Evolutionary conservation across 2,797 vertebrate species (phyloP), one percentile per base, ranked within the genome.

Genomic region (Cryptoblepharus egeriae): DNA sequence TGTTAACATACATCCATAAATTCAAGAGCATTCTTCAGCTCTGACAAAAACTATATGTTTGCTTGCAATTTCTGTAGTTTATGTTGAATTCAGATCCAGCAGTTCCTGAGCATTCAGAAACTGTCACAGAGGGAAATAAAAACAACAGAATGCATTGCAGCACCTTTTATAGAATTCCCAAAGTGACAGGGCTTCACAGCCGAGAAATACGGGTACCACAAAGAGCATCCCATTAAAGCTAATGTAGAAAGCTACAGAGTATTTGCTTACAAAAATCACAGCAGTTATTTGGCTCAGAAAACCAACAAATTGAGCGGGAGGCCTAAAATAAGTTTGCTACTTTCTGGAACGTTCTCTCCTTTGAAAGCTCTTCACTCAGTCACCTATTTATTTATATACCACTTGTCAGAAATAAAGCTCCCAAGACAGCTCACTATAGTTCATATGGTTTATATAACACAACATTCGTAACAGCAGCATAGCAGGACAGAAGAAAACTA

Each of bases 171-270:
- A 85, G 80, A 79, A 90, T 90, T 72, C 81, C 69, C 35, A 24
- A 55, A 87, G 75, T 84, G 77, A 85, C 86, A 79, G 6, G 60
- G 83, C 81, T 88, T 90, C 82, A 30, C 72, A 82, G 78, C 73
- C 81, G 80, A 80, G 83, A 71, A 26, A 20, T 18, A 78, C 24
- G 28, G 69, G 42, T 76, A 83, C 80, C 84, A 88, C 64, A 92
- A 92, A 92, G 82, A 88, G 79, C 92, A 94, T 85, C 5, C 0
- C 79, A 88, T 85, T 92, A 91, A 93, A 92, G 77, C 83, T 88
- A 88, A 92, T 87, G 77, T 77, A 67, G 77, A 72, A 83, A 91
- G 83, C 86, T 85, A 90, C 32, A 32, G 83, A 81, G 87, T 65
- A 76, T 55, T 60, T 71, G 45, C 83, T 30, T 24, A 26, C 22